These are phyloP conservation scores for Idris sp. DNA, from an alignment of 1,140 invertebrate species.

Conservation along the genomic window DNA sequence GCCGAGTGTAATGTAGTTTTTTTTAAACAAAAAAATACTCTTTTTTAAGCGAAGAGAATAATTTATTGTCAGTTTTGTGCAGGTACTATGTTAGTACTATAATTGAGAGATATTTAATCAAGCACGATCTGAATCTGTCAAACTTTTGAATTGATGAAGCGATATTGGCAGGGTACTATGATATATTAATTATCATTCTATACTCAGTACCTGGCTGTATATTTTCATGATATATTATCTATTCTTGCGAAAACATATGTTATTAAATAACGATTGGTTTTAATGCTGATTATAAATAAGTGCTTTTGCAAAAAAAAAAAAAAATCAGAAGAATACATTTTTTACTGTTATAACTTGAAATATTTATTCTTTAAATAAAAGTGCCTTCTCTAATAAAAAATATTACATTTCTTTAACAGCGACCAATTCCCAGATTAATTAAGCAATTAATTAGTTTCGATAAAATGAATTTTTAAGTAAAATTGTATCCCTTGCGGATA, in stretches of 20 bases:
- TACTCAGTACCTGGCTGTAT: slow-evolving; percentile 71
- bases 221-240: slow-evolving; percentile 63
- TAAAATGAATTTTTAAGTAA: no score
- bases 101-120: slow-evolving; percentile 5
- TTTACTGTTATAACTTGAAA: slow-evolving; percentile 69
- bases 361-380: slow-evolving; percentile 73
- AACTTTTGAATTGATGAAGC: slow-evolving; percentile 47
- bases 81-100: slow-evolving; percentile 7
- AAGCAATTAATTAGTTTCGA: no score
- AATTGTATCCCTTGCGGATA: no score
- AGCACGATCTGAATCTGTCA: no score
- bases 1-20: slow-evolving; percentile 13
- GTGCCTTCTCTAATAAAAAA: slow-evolving; percentile 70
- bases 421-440: no score
- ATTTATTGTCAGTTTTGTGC: background rate
- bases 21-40: slow-evolving; percentile 37
- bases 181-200: slow-evolving; percentile 61
- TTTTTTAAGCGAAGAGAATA: slow-evolving; percentile 17
- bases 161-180: slow-evolving; percentile 51
- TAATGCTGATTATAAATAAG: slow-evolving; percentile 51
- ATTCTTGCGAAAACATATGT: slow-evolving; percentile 34
- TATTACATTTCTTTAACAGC: no score
- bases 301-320: slow-evolving; percentile 56
- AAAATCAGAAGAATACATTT: slow-evolving; percentile 49
- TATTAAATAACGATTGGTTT: slow-evolving; percentile 11